Evolutionary conservation across 92 coral and sea anemone species (phyloP), one percentile per base, ranked within the genome.

Genomic region (Umimayanthus chanpuru): DNA sequence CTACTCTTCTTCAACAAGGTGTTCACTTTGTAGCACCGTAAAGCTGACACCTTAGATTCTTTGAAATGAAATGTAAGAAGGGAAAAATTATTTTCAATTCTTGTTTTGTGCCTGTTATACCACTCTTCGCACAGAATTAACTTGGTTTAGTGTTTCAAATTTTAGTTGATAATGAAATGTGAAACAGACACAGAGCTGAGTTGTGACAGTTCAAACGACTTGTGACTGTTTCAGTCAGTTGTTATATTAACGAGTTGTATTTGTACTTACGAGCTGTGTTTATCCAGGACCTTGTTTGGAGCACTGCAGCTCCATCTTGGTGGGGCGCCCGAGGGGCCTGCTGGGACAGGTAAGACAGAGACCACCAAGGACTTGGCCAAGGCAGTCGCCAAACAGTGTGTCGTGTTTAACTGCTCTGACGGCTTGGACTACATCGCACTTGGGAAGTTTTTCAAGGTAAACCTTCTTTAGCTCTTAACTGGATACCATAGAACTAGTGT

Each of bases 241-340:
- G 68, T 61, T 61, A 61, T 14, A 61, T 21, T 23, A 61, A 14
- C 21, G n/a, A 61, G 68, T 21, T 20, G 26, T 20, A 9, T 61
- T 61, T 61, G 68, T 61, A 61, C 68, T 61, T 4, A 61, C 26
- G n/a, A 61, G n/a, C 68, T 61, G 68, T 61, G 68, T 61, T 61
- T 14, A 61, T 61, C 43, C 41, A 95, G 98, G 85, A 96, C 99
- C 41, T 88, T 96, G 74, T 95, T 95, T 90, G 98, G 98, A 68
- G 98, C 99, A n/a, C 93, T 96, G 20, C 99, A 96, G 92, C 94
- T 96, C 28, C 98, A 95, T 91, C 92, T 96, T 86, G 98, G 99
- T 36, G 99, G 99, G 5, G 99, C 99, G 53, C 99, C 99, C 14
- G 99, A 95, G 86, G 99, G 99, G 6, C 99, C 99, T 58, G 99